These are phyloP conservation scores for Sarcophilus harrisii DNA, from an alignment of 2,797 vertebrate species.

Conservation along the genomic window DNA sequence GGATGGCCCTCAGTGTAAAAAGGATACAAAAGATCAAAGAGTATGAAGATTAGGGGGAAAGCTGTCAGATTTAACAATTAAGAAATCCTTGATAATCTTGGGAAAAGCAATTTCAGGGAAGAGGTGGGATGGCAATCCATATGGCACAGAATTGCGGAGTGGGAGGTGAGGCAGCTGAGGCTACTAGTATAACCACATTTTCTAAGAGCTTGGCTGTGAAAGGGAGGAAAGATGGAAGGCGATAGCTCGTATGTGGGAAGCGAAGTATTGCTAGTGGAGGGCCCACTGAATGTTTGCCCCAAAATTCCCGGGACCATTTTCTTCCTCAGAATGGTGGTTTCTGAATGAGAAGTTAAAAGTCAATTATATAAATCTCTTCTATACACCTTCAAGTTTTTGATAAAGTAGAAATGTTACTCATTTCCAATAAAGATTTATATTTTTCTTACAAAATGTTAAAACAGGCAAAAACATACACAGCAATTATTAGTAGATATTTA, in stretches of 20 bases:
- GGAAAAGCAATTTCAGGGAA: background rate
- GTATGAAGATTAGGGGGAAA: background rate
- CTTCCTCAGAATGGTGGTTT: background rate
- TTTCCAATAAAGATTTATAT: background rate
- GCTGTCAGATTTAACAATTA: background rate
- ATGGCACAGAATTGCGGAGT: background rate
- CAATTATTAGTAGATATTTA: conserved; percentile 51
- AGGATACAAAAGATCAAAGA: background rate
- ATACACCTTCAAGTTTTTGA: background rate
- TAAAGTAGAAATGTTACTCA: background rate
- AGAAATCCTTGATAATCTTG: background rate
- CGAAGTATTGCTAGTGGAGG: background rate
- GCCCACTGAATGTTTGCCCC: background rate
- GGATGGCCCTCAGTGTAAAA: background rate
- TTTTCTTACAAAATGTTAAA: conserved; percentile 3
- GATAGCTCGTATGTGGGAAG: background rate
- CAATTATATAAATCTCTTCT: background rate
- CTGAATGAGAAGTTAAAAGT: background rate
- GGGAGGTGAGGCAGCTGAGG: background rate
- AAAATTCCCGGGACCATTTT: background rate
- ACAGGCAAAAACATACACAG: conserved; percentile 16
- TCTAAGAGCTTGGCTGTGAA: background rate
- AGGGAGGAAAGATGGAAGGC: background rate
- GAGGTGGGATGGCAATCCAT: background rate
- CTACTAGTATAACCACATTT: background rate